phyloP scores from a whole-genome alignment of 1,140 invertebrate genomes.

The Neotoxoptera formosana region DNA sequence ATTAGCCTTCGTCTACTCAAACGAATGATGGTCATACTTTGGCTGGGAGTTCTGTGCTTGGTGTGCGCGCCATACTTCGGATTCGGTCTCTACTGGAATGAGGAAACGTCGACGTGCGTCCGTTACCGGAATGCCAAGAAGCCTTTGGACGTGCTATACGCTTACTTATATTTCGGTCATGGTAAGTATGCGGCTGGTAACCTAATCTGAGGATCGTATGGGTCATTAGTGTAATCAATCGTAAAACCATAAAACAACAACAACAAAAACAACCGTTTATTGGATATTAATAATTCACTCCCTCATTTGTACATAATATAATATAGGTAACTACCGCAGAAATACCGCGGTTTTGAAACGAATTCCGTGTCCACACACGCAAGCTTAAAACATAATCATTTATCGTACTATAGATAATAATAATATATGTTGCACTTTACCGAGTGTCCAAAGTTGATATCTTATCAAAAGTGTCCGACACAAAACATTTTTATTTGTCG shows the following conservation, averaged over 20 bases:
- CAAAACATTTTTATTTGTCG: neutral
- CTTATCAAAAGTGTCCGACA: neutral
- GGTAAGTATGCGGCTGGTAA: slow-evolving; percentile 71
- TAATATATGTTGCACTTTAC: neutral
- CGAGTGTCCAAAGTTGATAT: neutral
- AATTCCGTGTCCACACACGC: too few relatives aligned
- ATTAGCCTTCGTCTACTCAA: slow-evolving; percentile 81
- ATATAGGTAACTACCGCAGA: too few relatives aligned
- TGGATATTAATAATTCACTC: too few relatives aligned
- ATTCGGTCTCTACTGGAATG: slow-evolving; percentile 78
- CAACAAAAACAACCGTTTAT: too few relatives aligned
- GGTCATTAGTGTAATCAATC: too few relatives aligned
- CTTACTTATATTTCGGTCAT: slow-evolving; percentile 78
- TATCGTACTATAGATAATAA: neutral
- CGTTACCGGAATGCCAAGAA: slow-evolving; percentile 76
- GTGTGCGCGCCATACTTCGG: slow-evolving; percentile 80
- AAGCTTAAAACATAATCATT: neutral
- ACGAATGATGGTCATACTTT: slow-evolving; percentile 73
- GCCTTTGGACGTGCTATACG: slow-evolving; percentile 74
- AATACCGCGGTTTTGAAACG: too few relatives aligned
- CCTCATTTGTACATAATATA: neutral
- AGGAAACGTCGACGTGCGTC: slow-evolving; percentile 66
- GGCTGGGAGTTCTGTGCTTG: slow-evolving; percentile 73
- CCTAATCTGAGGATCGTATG: neutral
- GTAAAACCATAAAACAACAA: neutral